Percentiles rank a stretch among this genome's conserved stretches.
Conservation (phyloP, 2,113 vertebrate species). For the Pelecanus crispus region DNA sequence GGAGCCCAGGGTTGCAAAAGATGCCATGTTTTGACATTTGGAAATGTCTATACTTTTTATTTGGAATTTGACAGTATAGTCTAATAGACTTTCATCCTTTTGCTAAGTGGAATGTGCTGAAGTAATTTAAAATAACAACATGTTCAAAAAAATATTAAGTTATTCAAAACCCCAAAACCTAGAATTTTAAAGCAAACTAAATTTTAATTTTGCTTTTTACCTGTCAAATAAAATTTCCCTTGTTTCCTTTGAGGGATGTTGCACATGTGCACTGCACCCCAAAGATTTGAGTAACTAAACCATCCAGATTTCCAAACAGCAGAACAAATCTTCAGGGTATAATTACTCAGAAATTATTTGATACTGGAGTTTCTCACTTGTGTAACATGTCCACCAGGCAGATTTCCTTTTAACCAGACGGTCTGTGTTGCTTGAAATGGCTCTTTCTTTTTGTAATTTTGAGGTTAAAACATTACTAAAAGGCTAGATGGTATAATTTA, state of each 20-base stretch:
- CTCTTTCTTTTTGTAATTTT: not conserved
- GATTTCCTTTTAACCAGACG: not conserved
- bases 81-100: not conserved
- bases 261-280: not conserved
- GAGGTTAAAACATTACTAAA: conserved; percentile 8
- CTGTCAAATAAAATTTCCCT: not conserved
- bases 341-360: not conserved
- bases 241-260: not conserved
- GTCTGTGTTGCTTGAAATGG: not conserved
- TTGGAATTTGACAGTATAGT: not conserved
- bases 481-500: conserved; percentile 14
- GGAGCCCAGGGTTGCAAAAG: conserved; percentile 4
- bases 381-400: not conserved
- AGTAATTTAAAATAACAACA: not conserved
- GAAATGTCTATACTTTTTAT: not conserved
- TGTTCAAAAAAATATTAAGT: not conserved
- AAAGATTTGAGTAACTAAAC: not conserved
- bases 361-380: not conserved
- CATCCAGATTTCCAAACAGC: not conserved
- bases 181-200: not conserved
- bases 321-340: not conserved
- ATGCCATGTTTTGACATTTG: not conserved
- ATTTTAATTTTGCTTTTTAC: not conserved
- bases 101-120: not conserved
- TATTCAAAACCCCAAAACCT: not conserved